phyloP scores from a whole-genome alignment of 2,888 invertebrate species.

The Chamaedrilus cognettii region DNA sequence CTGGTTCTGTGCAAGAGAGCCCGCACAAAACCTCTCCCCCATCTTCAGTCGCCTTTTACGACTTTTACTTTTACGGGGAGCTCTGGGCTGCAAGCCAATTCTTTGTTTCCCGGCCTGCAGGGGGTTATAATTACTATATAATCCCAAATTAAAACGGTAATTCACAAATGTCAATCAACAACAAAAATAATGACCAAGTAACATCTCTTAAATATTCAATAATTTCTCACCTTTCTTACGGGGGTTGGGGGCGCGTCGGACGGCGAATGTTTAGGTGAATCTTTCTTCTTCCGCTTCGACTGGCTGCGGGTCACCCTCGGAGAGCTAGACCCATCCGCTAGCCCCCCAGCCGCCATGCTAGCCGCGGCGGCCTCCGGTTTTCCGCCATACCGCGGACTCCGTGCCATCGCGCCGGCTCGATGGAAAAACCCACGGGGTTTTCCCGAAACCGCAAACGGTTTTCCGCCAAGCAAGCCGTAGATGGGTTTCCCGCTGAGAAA shows the following conservation, averaged over 20 bases:
- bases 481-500: not conserved
- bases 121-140: too few relatives aligned
- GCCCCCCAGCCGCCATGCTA: not conserved
- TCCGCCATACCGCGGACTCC: not conserved
- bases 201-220: too few relatives aligned
- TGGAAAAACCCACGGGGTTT: slow-evolving; percentile 2
- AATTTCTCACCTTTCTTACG: too few relatives aligned
- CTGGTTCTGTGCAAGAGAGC: too few relatives aligned
- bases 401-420: not conserved
- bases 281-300: slow-evolving; percentile 4
- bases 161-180: too few relatives aligned
- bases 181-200: too few relatives aligned
- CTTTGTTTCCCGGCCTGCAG: too few relatives aligned
- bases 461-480: not conserved
- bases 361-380: not conserved
- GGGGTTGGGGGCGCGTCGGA: not conserved
- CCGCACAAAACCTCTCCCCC: too few relatives aligned
- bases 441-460: not conserved
- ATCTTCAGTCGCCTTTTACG: too few relatives aligned
- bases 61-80: too few relatives aligned
- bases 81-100: too few relatives aligned
- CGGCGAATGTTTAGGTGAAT: slow-evolving; percentile 3
- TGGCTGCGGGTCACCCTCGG: slow-evolving; percentile 1
- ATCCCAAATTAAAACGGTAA: too few relatives aligned
- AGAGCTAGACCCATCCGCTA: not conserved